These are phyloP conservation scores for Equus przewalskii DNA, from an alignment of 2,113 vertebrate genomes.

Conservation along the genomic window DNA sequence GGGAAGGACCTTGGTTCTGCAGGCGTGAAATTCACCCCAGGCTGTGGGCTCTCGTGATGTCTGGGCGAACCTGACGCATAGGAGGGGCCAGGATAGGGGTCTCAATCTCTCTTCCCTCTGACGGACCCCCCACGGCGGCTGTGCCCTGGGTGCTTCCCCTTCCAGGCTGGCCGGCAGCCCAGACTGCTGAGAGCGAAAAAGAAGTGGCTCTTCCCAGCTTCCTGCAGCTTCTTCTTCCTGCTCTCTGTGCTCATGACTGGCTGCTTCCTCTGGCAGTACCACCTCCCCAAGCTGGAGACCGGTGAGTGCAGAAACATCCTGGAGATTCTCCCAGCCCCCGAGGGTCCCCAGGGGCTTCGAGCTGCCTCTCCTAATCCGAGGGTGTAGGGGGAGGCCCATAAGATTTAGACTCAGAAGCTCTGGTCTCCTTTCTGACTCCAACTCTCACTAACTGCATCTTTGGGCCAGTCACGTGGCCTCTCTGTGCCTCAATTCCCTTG, in stretches of 20 bases:
- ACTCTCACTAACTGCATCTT: background rate
- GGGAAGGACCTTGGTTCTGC: background rate
- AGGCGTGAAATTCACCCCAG: background rate
- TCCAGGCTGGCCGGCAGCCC: slow-evolving; percentile 55
- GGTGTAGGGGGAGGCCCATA: background rate
- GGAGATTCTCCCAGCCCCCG: rapidly evolving
- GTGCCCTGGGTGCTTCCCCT: background rate
- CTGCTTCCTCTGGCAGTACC: slow-evolving; percentile 94
- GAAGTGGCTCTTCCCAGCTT: slow-evolving; percentile 88
- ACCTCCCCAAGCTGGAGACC: slow-evolving; percentile 87
- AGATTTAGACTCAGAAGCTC: background rate
- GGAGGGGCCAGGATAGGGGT: background rate
- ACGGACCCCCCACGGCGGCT: background rate
- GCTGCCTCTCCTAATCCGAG: rapidly evolving
- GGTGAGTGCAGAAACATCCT: slow-evolving; percentile 80
- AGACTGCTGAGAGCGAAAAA: slow-evolving; percentile 85
- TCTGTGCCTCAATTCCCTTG: background rate
- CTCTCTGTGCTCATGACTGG: slow-evolving; percentile 91
- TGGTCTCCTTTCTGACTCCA: background rate
- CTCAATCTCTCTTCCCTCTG: background rate
- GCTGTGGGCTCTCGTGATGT: background rate
- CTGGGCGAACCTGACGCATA: background rate
- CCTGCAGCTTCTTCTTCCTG: slow-evolving; percentile 90
- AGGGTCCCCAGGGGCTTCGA: background rate
- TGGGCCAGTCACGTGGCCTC: background rate